Base-by-base conservation (phyloP, 2,797 vertebrate genomes). In the Girardinus metallicus region DNA sequence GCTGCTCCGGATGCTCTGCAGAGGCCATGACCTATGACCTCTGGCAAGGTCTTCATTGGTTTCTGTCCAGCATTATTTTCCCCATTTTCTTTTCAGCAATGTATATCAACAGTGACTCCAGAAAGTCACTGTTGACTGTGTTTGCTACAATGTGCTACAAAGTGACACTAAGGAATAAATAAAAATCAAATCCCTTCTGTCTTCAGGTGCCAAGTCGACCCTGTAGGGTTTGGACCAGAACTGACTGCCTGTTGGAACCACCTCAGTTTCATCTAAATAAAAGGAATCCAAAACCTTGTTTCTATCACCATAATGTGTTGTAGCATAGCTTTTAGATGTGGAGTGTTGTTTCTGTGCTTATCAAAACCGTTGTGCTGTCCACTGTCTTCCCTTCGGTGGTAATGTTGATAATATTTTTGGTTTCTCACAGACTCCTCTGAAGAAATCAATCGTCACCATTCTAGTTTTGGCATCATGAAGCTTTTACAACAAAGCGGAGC, bases 11-110 rank as follows among this genome's bases (percentile, higher is more conserved):
- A 44, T 31, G 74, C 51, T 55, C 77, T 47, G 36, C 83, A 84
- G 91, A 46, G 95, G 95, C 92, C 93, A 88, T 80, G 92, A 96
- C 96, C 95, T 96, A 82, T 94, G 93, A 96, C 96, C 96, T 93
- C 92, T 87, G 16, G 87, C 9, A 29, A 90, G 93, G 92, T 93
- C 60, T 60, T 60, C 6, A 16, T 31, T 31, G 29, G 4, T 15
- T 60, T 60, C 57, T 60, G 29, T 53, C 21, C 23, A 26, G 51
- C 51, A 53, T 53, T 53, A 10, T 26, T 26, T 26, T 26, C 9
- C 8, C 51, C 18, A 2, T 51, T 51, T 51, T 49, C 18, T 51
- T 51, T 57, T n/a, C 11, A 29, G n/a, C 12, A 60, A 60, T 12
- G 29, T 31, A 29, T 60, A 31, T n/a, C 55, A 60, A 31, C n/a